Percentiles rank a stretch among this genome's conserved stretches.
These are phyloP conservation scores for Panthera uncia DNA, from an alignment of 2,113 vertebrate species.

Conservation along the genomic window DNA sequence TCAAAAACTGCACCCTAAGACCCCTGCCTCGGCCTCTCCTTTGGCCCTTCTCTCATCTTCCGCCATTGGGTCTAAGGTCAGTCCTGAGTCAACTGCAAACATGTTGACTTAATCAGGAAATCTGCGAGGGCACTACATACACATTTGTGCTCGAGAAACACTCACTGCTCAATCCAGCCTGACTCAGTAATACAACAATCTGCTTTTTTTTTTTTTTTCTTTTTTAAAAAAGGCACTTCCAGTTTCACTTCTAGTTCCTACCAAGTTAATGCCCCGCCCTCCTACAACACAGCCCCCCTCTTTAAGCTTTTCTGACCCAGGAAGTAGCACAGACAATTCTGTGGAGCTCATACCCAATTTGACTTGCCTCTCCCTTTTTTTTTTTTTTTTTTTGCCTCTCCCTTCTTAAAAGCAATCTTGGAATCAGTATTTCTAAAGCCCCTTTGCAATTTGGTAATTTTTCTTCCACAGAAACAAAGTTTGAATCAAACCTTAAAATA, in stretches of 20 bases:
- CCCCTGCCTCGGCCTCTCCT: not conserved
- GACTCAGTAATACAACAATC: not conserved
- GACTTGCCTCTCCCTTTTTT: not conserved
- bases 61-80: not conserved
- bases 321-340: not conserved
- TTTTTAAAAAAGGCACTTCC: conserved; percentile 27
- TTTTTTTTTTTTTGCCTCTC: not conserved
- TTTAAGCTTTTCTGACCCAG: not conserved
- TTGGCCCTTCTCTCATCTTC: conserved; percentile 7
- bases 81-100: not conserved
- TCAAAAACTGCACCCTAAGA: not conserved
- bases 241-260: conserved; percentile 64
- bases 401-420: conserved; percentile 41
- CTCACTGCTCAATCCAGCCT: not conserved
- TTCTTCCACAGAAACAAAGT: conserved; percentile 42
- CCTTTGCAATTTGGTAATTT: conserved; percentile 33
- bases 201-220: not conserved
- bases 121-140: not conserved
- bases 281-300: not conserved
- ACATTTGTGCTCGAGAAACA: not conserved
- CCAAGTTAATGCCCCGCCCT: not conserved
- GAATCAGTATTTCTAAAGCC: conserved; percentile 41
- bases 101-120: not conserved
- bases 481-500: conserved; percentile 41
- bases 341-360: not conserved